These are phyloP conservation scores for Labrus mixtus DNA, from an alignment of 2,113 vertebrate genomes.

Conservation along the genomic window DNA sequence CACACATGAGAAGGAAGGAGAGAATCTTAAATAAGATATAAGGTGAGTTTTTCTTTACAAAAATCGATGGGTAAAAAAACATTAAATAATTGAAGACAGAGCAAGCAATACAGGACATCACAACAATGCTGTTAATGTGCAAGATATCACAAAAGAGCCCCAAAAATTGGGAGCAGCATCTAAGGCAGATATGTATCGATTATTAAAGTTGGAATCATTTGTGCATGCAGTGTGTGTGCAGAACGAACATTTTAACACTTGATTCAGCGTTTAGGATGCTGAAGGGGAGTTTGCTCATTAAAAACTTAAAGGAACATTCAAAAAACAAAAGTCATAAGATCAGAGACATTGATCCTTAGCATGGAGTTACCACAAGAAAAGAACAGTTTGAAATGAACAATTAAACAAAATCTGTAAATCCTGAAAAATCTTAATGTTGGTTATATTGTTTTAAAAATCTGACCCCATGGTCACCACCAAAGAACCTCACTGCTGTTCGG, in stretches of 20 bases:
- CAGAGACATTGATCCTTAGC: background rate
- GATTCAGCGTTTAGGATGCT: no score
- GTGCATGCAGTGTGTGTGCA: constrained; percentile 18
- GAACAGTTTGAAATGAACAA: constrained; percentile 5
- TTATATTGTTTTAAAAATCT: no score
- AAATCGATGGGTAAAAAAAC: no score
- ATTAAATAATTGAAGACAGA: no score
- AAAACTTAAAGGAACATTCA: no score
- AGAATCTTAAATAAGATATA: background rate
- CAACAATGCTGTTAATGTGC: no score
- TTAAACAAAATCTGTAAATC: background rate
- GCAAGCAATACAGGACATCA: background rate
- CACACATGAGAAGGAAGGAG: background rate
- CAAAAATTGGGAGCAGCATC: background rate
- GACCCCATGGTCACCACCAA: no score
- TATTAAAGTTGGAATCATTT: constrained; percentile 53
- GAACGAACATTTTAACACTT: no score
- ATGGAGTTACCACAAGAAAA: background rate
- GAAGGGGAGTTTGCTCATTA: no score
- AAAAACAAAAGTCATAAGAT: background rate
- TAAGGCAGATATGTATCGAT: constrained; percentile 41
- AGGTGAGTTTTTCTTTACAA: background rate
- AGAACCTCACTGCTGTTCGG: background rate
- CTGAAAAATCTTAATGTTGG: no score
- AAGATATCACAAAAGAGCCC: background rate